Base-by-base conservation (phyloP, 2,888 invertebrate species). In the Trachelus troglodyta region DNA sequence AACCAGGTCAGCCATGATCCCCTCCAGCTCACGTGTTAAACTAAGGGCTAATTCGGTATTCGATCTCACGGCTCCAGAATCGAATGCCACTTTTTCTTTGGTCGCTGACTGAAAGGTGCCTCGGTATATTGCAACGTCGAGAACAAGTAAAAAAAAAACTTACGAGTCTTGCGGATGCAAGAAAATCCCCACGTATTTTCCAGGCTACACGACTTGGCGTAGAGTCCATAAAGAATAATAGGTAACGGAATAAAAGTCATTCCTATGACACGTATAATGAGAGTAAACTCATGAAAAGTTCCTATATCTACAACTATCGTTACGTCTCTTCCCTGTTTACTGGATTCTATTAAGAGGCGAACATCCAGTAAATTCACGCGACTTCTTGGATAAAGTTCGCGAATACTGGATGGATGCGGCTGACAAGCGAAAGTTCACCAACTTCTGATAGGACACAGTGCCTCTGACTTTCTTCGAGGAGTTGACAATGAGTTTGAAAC, bases 1-100 rank as follows among this genome's bases (percentile, higher is more conserved):
- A 82, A 82, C 78, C 82, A 81, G 82, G 82, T 82, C 81, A 82
- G 34, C 79, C 78, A 75, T 81, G 78, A 79, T 81, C 9, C 56
- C 23, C 56, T 56, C 9, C 23, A 56, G 56, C 23, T 56, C 23
- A 56, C 1, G 56, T 56, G 56, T 56, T 56, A 56, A 1, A 23
- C 56, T 9, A 56, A 23, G 71, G 69, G 73, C 77, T 81, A 75
- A 80, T 81, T 79, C 75, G 81, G 33, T 71, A 71, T 71, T 71
- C 15, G 30, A 34, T 71, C 71, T 34, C 56, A 23, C 23, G 23
- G 2, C 23, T 56, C 2, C 23, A 56, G 56, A 56, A 56, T 56
- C 56, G 56, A 23, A 56, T 23, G 56, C 23, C 56, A 56, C 2
- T 56, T 56, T 56, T 35, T 12, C 35, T 23, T 23, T 56, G 56